These are phyloP conservation scores for Spinus olivaceus DNA, from an alignment of 2,797 vertebrate species.

Conservation along the genomic window DNA sequence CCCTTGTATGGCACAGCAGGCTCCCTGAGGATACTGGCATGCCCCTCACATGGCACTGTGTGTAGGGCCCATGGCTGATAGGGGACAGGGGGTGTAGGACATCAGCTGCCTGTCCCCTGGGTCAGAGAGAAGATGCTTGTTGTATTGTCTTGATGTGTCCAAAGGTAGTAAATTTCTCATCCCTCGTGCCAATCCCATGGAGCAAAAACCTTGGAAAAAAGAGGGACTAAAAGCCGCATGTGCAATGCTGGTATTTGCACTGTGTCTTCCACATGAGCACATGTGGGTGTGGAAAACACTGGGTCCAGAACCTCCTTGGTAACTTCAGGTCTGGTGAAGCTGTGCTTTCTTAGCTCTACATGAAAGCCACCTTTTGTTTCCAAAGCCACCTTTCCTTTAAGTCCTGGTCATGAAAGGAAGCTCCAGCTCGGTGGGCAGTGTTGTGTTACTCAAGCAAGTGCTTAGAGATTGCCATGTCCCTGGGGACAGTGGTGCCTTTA, in stretches of 20 bases:
- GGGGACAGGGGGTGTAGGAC: background rate
- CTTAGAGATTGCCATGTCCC: background rate
- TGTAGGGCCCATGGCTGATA: rapidly evolving
- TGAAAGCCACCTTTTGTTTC: background rate
- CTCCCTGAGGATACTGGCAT: background rate
- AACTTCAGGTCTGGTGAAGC: background rate
- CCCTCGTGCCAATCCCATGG: background rate
- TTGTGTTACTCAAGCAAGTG: background rate
- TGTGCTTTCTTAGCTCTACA: background rate
- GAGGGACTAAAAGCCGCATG: background rate
- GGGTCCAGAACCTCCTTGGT: background rate
- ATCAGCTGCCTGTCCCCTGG: rapidly evolving
- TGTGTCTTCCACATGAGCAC: background rate
- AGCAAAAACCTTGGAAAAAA: background rate
- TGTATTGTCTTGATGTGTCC: background rate
- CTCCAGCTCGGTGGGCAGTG: background rate
- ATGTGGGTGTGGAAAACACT: background rate
- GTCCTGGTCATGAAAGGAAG: background rate
- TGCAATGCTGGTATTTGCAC: background rate
- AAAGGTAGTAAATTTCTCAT: background rate
- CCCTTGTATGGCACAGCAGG: background rate
- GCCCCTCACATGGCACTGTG: rapidly evolving
- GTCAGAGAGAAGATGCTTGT: background rate
- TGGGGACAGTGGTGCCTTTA: background rate
- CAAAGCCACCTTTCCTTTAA: background rate